Evolutionary conservation across 2,888 invertebrate genomes (phyloP), one percentile per base, ranked within the genome.

Genomic region (Horisme vitalbata): DNA sequence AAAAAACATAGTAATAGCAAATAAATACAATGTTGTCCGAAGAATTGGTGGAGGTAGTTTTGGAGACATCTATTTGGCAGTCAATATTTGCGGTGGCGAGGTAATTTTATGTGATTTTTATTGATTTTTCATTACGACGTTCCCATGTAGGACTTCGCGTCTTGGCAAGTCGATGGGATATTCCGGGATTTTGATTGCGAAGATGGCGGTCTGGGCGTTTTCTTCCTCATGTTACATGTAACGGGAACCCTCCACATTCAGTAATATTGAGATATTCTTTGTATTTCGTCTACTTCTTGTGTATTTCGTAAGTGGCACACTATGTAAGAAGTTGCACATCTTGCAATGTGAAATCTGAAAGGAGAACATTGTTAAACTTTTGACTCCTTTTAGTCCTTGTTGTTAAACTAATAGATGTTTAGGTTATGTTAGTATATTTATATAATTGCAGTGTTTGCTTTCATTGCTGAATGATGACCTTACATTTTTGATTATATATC

Each of bases 21-120:
- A 95, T 75, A 97, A 96, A 91, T 99, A 97, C 92, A 95, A 97
- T 84, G 93, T 99, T 77, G 94, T 98, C 79, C 94, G 98, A 71
- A 98, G 98, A 93, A 97, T 99, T 85, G 98, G 99, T 75, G 98
- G 98, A 90, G 99, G 99, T 67, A 99, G 99, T 62, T 99, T 99
- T 85, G 99, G 99, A 77, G 99, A 99, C 91, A 99, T 99, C 86
- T 99, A 97, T 91, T 92, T 99, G 84, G 99, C 96, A 63, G 95
- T 96, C 91, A 95, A 96, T 91, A 93, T 95, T 80, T 92, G 93
- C 80, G 96, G 95, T 92, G 96, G 96, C 85, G 97, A 96, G 94
- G 95, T 95, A 91, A 92, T 83, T 83, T 57, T 39, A 38, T 18
- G 10, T 38, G 47, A 31, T 41, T 50, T 50, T 48, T 52, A 58